phyloP scores from a whole-genome alignment of 2,888 invertebrate species.

The Torymus texanus region DNA sequence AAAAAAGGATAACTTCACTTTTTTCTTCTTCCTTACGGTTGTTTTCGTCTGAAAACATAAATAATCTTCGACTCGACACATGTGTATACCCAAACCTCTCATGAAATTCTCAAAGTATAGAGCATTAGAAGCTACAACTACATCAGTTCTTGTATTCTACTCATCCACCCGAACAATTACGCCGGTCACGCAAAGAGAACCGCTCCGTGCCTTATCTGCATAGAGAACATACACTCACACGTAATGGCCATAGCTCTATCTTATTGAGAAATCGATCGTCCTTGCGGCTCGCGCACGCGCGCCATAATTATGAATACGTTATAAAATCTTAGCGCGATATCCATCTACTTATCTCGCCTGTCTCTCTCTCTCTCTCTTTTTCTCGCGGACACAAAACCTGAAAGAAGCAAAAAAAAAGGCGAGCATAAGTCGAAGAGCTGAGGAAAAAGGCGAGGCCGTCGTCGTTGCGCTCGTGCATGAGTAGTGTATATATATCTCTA shows the following conservation, averaged over 20 bases:
- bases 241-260: slow-evolving; percentile 52
- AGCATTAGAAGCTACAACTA: too few species aligned
- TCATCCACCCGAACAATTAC: background rate
- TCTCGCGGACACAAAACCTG: background rate
- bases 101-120: too few species aligned
- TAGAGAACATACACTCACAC: background rate
- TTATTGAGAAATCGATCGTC: slow-evolving; percentile 72
- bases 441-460: slow-evolving; percentile 1
- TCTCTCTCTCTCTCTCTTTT: background rate
- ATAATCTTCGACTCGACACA: too few species aligned
- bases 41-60: too few species aligned
- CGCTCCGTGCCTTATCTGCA: background rate
- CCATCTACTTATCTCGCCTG: background rate
- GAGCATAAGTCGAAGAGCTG: background rate
- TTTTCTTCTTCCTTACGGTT: too few species aligned
- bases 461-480: too few species aligned
- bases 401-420: background rate
- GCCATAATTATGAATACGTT: slow-evolving; percentile 72
- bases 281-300: slow-evolving; percentile 67
- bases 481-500: too few species aligned
- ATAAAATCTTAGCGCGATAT: slow-evolving; percentile 68
- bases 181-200: slow-evolving; percentile 18
- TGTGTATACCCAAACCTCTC: too few species aligned
- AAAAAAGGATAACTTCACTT: too few species aligned
- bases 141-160: too few species aligned